phyloP scores from a whole-genome alignment of 2,797 vertebrate species.

The Lagodon rhomboides region DNA sequence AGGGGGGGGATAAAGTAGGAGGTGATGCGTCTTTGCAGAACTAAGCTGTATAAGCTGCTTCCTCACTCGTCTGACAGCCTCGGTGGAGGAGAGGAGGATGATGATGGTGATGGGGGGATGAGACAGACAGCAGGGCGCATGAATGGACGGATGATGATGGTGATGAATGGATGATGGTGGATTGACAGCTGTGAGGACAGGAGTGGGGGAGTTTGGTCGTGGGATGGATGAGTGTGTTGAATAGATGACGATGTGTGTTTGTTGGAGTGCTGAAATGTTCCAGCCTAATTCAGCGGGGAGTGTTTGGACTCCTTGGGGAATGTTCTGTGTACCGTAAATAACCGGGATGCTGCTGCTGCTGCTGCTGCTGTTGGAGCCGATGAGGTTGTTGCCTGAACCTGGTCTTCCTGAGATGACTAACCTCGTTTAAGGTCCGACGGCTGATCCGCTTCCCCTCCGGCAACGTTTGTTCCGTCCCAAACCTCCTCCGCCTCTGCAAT shows the following conservation, averaged over 20 bases:
- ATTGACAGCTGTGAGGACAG: slow-evolving; percentile 26
- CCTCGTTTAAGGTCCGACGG: slow-evolving; percentile 25
- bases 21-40: slow-evolving; percentile 63
- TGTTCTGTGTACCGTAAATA: slow-evolving; percentile 59
- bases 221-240: slow-evolving; percentile 18
- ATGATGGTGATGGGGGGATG: neutral
- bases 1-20: slow-evolving; percentile 73
- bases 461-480: neutral
- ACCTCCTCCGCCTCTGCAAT: neutral
- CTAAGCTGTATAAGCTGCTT: slow-evolving; percentile 81
- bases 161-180: slow-evolving; percentile 33
- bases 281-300: slow-evolving; percentile 51
- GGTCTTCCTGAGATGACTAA: slow-evolving; percentile 39
- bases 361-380: slow-evolving; percentile 20
- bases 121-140: neutral
- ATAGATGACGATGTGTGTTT: slow-evolving; percentile 1
- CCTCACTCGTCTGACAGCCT: slow-evolving; percentile 57
- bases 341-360: slow-evolving; percentile 24
- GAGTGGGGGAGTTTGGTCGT: neutral
- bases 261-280: slow-evolving; percentile 45
- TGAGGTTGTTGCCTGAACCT: slow-evolving; percentile 21
- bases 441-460: neutral
- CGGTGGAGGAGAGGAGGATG: slow-evolving; percentile 31
- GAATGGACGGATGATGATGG: slow-evolving; percentile 44
- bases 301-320: slow-evolving; percentile 51